Conservation (phyloP, 2,113 vertebrate species). For the Antechinus stuartii region DNA sequence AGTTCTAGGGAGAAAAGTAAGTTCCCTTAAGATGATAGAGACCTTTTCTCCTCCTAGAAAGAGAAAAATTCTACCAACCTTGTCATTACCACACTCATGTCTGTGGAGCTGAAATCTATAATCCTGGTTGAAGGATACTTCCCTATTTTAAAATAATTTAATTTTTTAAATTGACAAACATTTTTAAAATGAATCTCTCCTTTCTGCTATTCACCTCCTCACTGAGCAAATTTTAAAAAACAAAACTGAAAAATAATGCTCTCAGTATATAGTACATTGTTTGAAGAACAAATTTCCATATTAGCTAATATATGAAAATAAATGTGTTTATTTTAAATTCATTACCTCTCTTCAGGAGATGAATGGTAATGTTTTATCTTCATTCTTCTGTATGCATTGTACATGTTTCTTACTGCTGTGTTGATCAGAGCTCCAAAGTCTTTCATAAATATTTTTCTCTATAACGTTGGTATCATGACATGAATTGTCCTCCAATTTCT, state of each 20-base stretch:
- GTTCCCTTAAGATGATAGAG: background rate
- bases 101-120: background rate
- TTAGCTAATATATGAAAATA: too few relatives aligned
- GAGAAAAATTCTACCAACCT: background rate
- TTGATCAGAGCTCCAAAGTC: too few relatives aligned
- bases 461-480: too few relatives aligned
- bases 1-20: background rate
- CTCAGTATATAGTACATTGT: background rate
- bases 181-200: background rate
- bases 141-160: background rate
- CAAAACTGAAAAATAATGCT: background rate
- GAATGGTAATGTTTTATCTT: too few relatives aligned
- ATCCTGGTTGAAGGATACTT: background rate
- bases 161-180: background rate
- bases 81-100: background rate
- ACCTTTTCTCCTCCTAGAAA: background rate
- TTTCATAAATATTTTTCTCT: too few relatives aligned
- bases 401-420: too few relatives aligned
- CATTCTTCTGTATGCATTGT: too few relatives aligned
- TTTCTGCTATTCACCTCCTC: background rate
- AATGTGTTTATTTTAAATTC: background rate
- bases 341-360: too few relatives aligned
- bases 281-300: background rate
- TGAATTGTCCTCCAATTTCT: too few relatives aligned
- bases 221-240: background rate